Base-by-base conservation (phyloP, 2,113 vertebrate species). In the Siniperca chuatsi region DNA sequence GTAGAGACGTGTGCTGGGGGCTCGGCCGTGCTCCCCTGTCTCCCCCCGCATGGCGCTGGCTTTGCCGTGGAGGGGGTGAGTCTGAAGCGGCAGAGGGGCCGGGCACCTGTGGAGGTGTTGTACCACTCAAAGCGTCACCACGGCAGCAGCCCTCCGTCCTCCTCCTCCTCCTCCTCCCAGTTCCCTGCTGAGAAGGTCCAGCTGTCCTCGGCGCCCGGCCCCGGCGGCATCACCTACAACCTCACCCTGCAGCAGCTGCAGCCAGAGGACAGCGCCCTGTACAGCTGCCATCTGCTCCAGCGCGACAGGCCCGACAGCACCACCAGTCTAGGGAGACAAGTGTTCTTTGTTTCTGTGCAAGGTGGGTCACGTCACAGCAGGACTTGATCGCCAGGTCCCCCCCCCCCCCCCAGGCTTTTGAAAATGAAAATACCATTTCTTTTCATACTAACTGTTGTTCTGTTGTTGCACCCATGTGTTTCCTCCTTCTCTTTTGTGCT, bases 221-320 rank as follows among this genome's bases (percentile, higher is more conserved):
- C 81, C 2, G 0, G 35, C 0, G 78, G 92, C 87, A 79, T 94
- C 90, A 74, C 81, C 71, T 92, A 88, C 88, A 90, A 87, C 65
- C 81, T 95, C 50, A 95, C 90, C 62, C 82, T 95, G 82, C 88
- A 55, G 65, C 79, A 87, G 46, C 89, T 95, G 77, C 93, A 91
- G 86, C 85, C 87, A 0, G 86, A 93, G 0, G 94, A 95, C 78
- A 91, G 90, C 48, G 94, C 20, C 74, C 73, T 93, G 61, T 95
- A 94, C 90, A 94, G 92, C 85, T 95, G 94, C 88, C 87, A 92
- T 77, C 89, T 95, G 87, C 91, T 94, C 7, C 64, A 84, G 60
- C 82, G 3, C 0, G 86, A 75, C 75, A 55, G 37, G 37, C 35
- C 85, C 0, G 57, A 85, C 40, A 52, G n/a, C 84, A 33, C 23